Percentiles rank a stretch among this genome's conserved stretches.
Conservation (phyloP, 2,888 invertebrate genomes). For the Tetheella fluctuosa region DNA sequence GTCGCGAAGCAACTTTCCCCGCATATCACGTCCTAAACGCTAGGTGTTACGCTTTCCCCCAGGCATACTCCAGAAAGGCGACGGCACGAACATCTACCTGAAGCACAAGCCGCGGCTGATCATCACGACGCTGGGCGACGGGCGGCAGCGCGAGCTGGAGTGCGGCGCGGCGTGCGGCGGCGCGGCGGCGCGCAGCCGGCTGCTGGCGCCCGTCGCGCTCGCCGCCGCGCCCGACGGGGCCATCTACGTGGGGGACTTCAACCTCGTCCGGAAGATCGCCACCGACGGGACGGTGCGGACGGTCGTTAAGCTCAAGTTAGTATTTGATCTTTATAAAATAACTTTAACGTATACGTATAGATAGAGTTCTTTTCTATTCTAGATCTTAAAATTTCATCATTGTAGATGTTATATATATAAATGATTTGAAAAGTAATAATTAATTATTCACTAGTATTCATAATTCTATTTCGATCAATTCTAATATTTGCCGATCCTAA, state of each 20-base stretch:
- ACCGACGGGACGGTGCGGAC: conserved; percentile 93
- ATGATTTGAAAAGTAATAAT: too few species aligned
- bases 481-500: not conserved
- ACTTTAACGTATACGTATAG: too few species aligned
- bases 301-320: conserved; percentile 92
- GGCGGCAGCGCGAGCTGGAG: conserved; percentile 93
- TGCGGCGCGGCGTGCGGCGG: conserved; percentile 88
- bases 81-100: conserved; percentile 97
- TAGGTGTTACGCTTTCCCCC: conserved; percentile 35
- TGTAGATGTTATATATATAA: too few species aligned
- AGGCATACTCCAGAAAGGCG: conserved; percentile 98
- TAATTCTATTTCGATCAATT: not conserved
- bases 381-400: too few species aligned
- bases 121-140: conserved; percentile 95
- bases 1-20: too few species aligned
- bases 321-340: conserved; percentile 29
- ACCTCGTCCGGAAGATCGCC: conserved; percentile 93
- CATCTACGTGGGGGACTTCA: conserved; percentile 97
- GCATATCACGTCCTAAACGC: too few species aligned
- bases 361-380: too few species aligned
- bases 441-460: not conserved
- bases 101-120: conserved; percentile 96
- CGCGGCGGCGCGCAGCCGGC: conserved; percentile 90
- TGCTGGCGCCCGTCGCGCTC: conserved; percentile 96
- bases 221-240: conserved; percentile 96